phyloP scores from a whole-genome alignment of 2,888 invertebrate genomes.

The Luperina testacea region DNA sequence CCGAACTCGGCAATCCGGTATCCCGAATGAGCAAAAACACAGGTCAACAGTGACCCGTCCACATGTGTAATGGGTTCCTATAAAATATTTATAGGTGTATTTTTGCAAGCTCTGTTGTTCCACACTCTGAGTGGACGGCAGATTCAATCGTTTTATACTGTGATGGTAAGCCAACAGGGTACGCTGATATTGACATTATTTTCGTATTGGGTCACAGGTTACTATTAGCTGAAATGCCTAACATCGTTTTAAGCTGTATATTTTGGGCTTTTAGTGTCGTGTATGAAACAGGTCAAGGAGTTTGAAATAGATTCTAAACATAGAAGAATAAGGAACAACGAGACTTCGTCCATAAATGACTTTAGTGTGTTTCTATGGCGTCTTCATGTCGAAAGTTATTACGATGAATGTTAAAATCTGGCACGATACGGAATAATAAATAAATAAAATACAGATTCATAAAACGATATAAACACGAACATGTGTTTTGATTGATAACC shows the following conservation, averaged over 20 bases:
- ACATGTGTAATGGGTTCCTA: slow-evolving; percentile 56
- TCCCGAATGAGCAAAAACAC: slow-evolving; percentile 55
- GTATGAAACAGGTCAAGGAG: slow-evolving; percentile 6
- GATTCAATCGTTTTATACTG: slow-evolving; percentile 57
- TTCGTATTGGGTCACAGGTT: slow-evolving; percentile 40
- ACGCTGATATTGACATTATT: slow-evolving; percentile 31
- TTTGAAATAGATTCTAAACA: neutral
- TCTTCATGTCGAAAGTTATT: slow-evolving; percentile 32
- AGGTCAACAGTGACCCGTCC: slow-evolving; percentile 55
- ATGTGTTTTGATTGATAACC: slow-evolving; percentile 51
- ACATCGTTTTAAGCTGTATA: slow-evolving; percentile 18
- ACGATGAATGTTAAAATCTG: slow-evolving; percentile 36
- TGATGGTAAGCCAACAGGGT: slow-evolving; percentile 37
- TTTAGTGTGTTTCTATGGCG: slow-evolving; percentile 23
- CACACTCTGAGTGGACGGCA: slow-evolving; percentile 28
- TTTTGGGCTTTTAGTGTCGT: neutral
- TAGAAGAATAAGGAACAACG: neutral
- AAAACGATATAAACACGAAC: slow-evolving; percentile 38
- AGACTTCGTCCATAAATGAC: slow-evolving; percentile 19
- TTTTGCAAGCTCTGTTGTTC: slow-evolving; percentile 56
- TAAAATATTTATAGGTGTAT: slow-evolving; percentile 59
- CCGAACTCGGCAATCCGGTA: slow-evolving; percentile 49
- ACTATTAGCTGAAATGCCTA: slow-evolving; percentile 34
- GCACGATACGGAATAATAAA: slow-evolving; percentile 42
- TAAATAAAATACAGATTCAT: slow-evolving; percentile 41